phyloP scores from a whole-genome alignment of 2,888 invertebrate species.

The Folsomia manolachei region DNA sequence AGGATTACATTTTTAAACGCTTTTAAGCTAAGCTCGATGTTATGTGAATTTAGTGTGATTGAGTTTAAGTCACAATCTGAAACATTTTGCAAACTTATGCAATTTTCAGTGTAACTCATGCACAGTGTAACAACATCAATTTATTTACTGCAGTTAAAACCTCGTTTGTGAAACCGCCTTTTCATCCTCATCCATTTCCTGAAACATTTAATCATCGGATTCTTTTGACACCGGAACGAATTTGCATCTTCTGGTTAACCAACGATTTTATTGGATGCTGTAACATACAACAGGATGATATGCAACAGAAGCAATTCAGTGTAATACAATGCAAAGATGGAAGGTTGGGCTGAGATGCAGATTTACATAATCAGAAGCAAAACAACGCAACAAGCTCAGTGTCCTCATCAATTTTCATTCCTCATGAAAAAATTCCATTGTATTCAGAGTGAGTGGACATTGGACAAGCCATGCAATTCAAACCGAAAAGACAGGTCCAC shows the following conservation, averaged over 20 bases:
- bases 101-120: too few relatives aligned
- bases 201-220: neutral
- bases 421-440: neutral
- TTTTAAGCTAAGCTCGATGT: too few relatives aligned
- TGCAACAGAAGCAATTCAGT: too few relatives aligned
- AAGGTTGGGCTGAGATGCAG: too few relatives aligned
- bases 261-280: neutral
- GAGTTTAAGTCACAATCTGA: neutral
- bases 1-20: neutral
- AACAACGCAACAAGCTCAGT: neutral
- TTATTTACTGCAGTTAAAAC: too few relatives aligned
- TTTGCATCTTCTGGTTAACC: neutral
- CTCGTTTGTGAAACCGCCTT: too few relatives aligned
- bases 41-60: neutral
- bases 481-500: too few relatives aligned
- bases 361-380: too few relatives aligned
- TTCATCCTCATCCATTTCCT: neutral
- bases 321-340: too few relatives aligned
- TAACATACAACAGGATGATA: too few relatives aligned
- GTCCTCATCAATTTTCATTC: neutral
- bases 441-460: neutral
- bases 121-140: too few relatives aligned
- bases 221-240: neutral
- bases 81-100: too few relatives aligned
- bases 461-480: neutral